Percentiles rank a stretch among this genome's conserved stretches.
These are phyloP conservation scores for Celastrina argiolus DNA, from an alignment of 2,888 invertebrate species.

Conservation along the genomic window DNA sequence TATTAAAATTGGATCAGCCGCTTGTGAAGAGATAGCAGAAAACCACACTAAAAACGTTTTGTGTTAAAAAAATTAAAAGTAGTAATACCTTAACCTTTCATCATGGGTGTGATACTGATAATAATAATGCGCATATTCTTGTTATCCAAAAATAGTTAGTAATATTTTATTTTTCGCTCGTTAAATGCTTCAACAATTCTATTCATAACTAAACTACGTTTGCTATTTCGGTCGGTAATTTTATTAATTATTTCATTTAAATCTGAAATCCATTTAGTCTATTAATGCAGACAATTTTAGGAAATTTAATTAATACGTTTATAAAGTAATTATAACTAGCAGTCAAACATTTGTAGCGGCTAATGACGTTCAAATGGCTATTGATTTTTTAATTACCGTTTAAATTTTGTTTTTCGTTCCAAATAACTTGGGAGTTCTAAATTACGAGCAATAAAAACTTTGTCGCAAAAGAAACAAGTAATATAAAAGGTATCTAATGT, in stretches of 20 bases:
- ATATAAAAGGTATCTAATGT: slow-evolving; percentile 10
- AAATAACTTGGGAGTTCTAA: not conserved
- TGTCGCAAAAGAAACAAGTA: slow-evolving; percentile 11
- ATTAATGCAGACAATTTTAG: not conserved
- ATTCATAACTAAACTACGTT: not conserved
- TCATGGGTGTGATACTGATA: too few relatives aligned
- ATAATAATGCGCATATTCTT: not conserved
- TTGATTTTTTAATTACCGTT: slow-evolving; percentile 5
- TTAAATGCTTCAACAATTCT: not conserved
- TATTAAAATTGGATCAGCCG: too few relatives aligned
- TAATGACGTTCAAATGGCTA: slow-evolving; percentile 8
- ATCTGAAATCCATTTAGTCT: not conserved
- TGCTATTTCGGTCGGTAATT: not conserved
- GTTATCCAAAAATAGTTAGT: not conserved
- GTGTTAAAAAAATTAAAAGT: too few relatives aligned
- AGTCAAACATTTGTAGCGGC: slow-evolving; percentile 2
- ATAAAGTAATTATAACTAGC: slow-evolving; percentile 3
- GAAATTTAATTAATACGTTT: not conserved
- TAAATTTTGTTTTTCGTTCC: not conserved
- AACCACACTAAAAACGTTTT: too few relatives aligned
- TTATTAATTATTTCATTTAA: not conserved
- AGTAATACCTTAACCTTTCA: too few relatives aligned
- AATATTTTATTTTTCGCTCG: not conserved
- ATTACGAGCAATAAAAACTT: slow-evolving; percentile 9
- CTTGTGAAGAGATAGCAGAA: too few relatives aligned